Base-by-base conservation (phyloP, 2,113 vertebrate species). In the Nematolebias whitei region DNA sequence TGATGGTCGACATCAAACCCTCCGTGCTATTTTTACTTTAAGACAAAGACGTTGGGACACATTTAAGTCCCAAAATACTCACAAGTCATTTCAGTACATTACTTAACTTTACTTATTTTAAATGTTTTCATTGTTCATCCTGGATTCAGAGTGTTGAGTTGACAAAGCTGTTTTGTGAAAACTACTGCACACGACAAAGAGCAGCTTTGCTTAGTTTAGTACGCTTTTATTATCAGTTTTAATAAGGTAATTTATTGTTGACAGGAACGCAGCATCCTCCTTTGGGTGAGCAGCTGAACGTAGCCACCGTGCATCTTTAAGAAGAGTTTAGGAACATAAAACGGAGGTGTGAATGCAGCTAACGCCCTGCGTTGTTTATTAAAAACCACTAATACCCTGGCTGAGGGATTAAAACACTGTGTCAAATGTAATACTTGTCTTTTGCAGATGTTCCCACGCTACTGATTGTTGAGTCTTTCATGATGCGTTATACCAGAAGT, bases 61-160 rank as follows among this genome's bases (percentile, higher is more conserved):
- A n/a, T n/a, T n/a, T n/a, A n/a, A n/a, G n/a, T n/a, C n/a, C n/a
- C n/a, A n/a, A n/a, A n/a, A n/a, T n/a, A n/a, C n/a, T n/a, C n/a
- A n/a, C n/a, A n/a, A n/a, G n/a, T n/a, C 14, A 72, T 71, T 79
- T 60, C 72, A 72, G 67, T 64, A 77, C 82, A 49, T 44, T n/a
- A n/a, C n/a, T n/a, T n/a, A n/a, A n/a, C n/a, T n/a, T n/a, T n/a
- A n/a, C n/a, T n/a, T 16, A 69, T 59, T 72, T 74, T 74, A 69
- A 87, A 71, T 83, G 79, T 77, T 76, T 76, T 78, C 56, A 50
- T 32, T 29, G 7, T 29, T 29, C 3, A 29, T 29, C 26, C 26
- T 29, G 26, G 26, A 29, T 29, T 29, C 26, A 4, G 26, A 29
- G 26, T 29, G 26, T 58, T 54, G 57, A 13, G 49, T 24, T 74